Evolutionary conservation across 2,888 invertebrate species (phyloP).

Genomic region (Drosophila mimica): DNA sequence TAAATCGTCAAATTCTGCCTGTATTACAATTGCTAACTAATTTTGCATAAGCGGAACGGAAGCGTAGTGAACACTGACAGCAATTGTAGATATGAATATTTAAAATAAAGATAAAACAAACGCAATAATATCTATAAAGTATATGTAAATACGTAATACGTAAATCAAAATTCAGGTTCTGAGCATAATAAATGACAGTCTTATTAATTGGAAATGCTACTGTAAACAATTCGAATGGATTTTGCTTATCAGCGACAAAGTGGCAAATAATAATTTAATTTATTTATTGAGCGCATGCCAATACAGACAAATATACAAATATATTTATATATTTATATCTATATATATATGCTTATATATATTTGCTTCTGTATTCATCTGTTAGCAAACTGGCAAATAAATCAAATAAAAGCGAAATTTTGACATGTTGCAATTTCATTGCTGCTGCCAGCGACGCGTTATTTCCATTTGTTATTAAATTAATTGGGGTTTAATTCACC

Average conservation of each 20-base stretch:
- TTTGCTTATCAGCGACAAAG: constrained; percentile 58
- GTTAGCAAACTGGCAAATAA: constrained; percentile 60
- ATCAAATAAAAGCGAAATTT: constrained; percentile 52
- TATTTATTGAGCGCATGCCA: constrained; percentile 69
- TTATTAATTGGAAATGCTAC: constrained; percentile 17
- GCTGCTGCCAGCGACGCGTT: constrained; percentile 65
- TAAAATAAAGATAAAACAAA: background rate
- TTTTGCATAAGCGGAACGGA: constrained; percentile 36
- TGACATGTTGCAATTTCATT: constrained; percentile 29
- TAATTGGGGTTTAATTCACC: constrained; percentile 84
- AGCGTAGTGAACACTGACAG: background rate
- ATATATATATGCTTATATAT: background rate
- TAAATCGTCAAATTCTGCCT: constrained; percentile 52
- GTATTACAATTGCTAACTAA: constrained; percentile 67
- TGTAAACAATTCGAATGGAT: constrained; percentile 11
- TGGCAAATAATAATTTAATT: constrained; percentile 78
- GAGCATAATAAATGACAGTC: constrained; percentile 14
- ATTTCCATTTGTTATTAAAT: constrained; percentile 84
- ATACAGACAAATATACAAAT: constrained; percentile 10
- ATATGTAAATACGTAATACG: constrained; percentile 16
- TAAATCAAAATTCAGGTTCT: background rate
- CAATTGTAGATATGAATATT: background rate
- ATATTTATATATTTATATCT: background rate
- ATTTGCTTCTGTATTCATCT: constrained; percentile 1
- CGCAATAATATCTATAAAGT: background rate